phyloP scores from a whole-genome alignment of 2,888 invertebrate genomes.

The Hemicrepidius hirtus region DNA sequence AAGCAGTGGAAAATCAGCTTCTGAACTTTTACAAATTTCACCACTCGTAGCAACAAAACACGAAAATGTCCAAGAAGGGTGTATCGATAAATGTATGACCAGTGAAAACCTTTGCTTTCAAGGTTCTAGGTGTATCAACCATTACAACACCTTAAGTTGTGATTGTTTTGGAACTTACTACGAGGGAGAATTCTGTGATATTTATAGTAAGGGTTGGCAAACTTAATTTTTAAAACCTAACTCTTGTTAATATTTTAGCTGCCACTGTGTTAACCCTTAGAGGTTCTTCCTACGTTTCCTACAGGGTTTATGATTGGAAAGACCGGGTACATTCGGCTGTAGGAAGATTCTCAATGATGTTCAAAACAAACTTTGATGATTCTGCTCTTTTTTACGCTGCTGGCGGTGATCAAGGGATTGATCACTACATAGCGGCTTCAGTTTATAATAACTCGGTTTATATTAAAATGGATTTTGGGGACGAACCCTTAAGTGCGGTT shows the following conservation, averaged over 20 bases:
- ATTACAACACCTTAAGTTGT: slow-evolving; percentile 91
- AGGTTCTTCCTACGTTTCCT: slow-evolving; percentile 94
- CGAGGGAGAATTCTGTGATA: slow-evolving; percentile 94
- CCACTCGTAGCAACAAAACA: slow-evolving; percentile 91
- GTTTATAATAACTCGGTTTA: slow-evolving; percentile 88
- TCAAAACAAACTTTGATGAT: slow-evolving; percentile 93
- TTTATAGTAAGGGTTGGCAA: slow-evolving; percentile 82
- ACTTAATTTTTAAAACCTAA: background rate
- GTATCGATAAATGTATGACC: slow-evolving; percentile 88
- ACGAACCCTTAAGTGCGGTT: slow-evolving; percentile 81
- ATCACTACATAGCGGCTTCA: slow-evolving; percentile 92
- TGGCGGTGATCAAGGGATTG: slow-evolving; percentile 90
- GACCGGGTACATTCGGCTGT: slow-evolving; percentile 91
- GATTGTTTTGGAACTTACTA: slow-evolving; percentile 95
- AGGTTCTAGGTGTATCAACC: slow-evolving; percentile 92
- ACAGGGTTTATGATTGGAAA: slow-evolving; percentile 94
- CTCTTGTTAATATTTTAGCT: slow-evolving; percentile 75
- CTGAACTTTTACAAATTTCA: slow-evolving; percentile 86
- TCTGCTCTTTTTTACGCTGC: slow-evolving; percentile 95
- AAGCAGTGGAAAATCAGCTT: slow-evolving; percentile 90
- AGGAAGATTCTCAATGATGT: slow-evolving; percentile 90
- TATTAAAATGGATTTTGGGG: slow-evolving; percentile 91
- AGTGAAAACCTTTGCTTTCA: slow-evolving; percentile 90
- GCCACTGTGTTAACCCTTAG: slow-evolving; percentile 90
- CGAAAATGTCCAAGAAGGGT: slow-evolving; percentile 92